phyloP scores from a whole-genome alignment of 2,113 vertebrate species.

The Cynopterus brachyotis region DNA sequence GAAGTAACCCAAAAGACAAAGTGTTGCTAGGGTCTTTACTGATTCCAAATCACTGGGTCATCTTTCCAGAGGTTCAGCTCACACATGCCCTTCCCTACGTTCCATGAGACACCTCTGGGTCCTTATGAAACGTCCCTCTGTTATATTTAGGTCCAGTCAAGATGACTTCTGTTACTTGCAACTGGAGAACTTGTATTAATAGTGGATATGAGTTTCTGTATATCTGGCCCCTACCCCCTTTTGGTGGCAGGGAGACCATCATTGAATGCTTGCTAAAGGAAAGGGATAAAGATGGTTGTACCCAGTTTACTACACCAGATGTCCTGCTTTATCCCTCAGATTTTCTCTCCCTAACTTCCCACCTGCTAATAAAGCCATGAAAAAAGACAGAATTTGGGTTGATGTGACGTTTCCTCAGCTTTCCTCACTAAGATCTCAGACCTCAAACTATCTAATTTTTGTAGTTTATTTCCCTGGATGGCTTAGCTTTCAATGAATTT shows the following conservation, averaged over 20 bases:
- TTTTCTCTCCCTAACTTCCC: background rate
- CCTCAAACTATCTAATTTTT: background rate
- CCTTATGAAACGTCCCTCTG: background rate
- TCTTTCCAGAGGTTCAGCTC: background rate
- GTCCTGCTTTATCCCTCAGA: background rate
- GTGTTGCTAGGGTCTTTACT: background rate
- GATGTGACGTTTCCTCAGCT: background rate
- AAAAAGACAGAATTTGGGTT: background rate
- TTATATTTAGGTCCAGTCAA: background rate
- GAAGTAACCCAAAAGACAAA: background rate
- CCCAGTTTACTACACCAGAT: background rate
- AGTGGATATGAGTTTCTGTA: background rate
- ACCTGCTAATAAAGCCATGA: background rate
- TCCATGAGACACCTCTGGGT: background rate
- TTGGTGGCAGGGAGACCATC: background rate
- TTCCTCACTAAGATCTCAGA: background rate
- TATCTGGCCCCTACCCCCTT: background rate
- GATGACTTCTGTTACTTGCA: background rate
- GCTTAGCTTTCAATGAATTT: slow-evolving; percentile 16
- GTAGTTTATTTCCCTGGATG: background rate
- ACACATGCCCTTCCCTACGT: background rate
- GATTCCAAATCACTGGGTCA: background rate
- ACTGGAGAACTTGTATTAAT: background rate
- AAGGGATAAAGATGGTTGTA: background rate
- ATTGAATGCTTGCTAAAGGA: background rate